These are phyloP conservation scores for Mus spicilegus DNA, from an alignment of 2,113 vertebrate species.

Conservation along the genomic window DNA sequence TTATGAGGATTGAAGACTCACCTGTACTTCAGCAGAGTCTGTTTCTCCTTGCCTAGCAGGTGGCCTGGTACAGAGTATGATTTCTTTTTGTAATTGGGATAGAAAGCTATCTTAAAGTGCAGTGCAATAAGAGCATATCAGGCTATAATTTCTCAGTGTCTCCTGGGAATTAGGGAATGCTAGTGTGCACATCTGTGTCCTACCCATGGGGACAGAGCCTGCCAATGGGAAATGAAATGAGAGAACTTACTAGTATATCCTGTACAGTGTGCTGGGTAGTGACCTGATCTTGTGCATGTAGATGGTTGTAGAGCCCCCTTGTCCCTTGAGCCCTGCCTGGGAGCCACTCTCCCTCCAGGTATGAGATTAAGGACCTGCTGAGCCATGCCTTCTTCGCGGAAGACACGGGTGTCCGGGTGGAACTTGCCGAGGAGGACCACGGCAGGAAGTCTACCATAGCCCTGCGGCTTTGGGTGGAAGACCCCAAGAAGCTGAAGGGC, in stretches of 20 bases:
- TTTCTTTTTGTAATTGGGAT: neutral
- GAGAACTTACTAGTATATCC: neutral
- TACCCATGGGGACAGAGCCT: neutral
- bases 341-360: conserved; percentile 86
- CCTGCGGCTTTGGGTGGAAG: conserved; percentile 98
- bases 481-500: conserved; percentile 98
- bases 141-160: neutral
- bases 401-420: conserved; percentile 98
- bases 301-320: neutral
- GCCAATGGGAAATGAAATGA: neutral
- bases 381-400: conserved; percentile 99
- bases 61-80: neutral
- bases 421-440: conserved; percentile 98
- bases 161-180: neutral
- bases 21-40: neutral
- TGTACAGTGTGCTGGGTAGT: neutral
- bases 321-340: neutral
- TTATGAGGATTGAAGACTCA: neutral
- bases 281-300: neutral
- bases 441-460: conserved; percentile 96
- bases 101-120: neutral
- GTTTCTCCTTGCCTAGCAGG: neutral
- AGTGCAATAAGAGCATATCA: neutral
- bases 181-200: neutral
- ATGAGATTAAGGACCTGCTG: conserved; percentile 98